These are phyloP conservation scores for Rhamphomyia laevipes DNA, from an alignment of 2,888 invertebrate species.

Conservation along the genomic window DNA sequence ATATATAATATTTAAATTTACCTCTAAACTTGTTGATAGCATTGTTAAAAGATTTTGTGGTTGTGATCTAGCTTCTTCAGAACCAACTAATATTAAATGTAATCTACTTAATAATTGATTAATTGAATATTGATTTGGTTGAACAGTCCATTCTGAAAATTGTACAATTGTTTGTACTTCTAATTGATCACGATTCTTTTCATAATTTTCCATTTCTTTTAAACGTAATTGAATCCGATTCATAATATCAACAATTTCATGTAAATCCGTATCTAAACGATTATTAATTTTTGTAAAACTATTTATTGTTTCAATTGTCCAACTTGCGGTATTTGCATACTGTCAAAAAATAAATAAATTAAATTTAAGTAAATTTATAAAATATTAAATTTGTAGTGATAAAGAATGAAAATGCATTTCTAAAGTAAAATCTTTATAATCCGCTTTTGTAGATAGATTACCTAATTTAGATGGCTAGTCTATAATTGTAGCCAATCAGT, in stretches of 20 bases:
- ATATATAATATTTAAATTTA: too few species aligned
- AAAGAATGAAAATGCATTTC: too few species aligned
- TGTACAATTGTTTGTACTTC: conserved; percentile 55
- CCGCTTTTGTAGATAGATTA: too few species aligned
- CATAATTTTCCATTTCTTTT: conserved; percentile 47
- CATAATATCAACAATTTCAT: conserved; percentile 49
- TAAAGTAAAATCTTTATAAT: too few species aligned
- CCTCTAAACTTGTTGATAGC: conserved; percentile 20
- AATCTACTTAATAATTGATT: conserved; percentile 53
- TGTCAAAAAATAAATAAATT: too few species aligned
- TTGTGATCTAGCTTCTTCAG: conserved; percentile 22
- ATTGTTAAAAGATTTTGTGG: conserved; percentile 37
- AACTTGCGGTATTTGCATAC: conserved; percentile 28
- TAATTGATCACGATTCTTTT: conserved; percentile 40
- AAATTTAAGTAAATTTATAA: too few species aligned
- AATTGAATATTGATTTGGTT: conserved; percentile 52
- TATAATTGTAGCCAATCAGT: too few species aligned
- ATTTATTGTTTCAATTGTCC: conserved; percentile 31
- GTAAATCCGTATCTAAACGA: conserved; percentile 46
- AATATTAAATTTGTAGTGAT: too few species aligned
- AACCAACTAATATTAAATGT: conserved; percentile 46
- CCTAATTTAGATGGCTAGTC: too few species aligned
- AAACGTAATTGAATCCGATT: conserved; percentile 48
- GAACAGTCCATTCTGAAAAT: conserved; percentile 58
- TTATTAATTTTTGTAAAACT: conserved; percentile 31